These are phyloP conservation scores for Xestia ashworthii DNA, from an alignment of 2,888 invertebrate genomes.

Conservation along the genomic window DNA sequence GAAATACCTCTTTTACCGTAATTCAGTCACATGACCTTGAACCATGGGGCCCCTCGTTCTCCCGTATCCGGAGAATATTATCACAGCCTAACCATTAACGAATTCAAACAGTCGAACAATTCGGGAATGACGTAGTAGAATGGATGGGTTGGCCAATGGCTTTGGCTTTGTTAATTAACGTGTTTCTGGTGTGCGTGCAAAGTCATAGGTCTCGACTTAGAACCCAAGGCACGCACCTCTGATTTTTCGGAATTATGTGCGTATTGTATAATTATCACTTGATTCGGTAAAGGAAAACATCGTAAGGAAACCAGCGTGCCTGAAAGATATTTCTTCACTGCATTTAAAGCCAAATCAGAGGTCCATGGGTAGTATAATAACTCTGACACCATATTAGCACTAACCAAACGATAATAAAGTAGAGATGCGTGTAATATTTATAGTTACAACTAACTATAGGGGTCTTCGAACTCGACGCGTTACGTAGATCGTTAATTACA, in stretches of 20 bases:
- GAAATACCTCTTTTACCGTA: background rate
- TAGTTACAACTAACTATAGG: background rate
- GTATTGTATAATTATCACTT: no score
- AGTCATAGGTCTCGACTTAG: no score
- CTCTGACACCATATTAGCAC: no score
- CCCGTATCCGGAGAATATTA: conserved; percentile 1
- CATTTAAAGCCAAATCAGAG: no score
- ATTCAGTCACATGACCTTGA: conserved; percentile 15
- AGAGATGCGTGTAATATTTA: background rate
- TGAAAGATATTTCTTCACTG: no score
- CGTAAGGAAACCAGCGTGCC: no score
- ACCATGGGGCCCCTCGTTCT: background rate
- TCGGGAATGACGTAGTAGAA: background rate
- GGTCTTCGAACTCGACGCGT: background rate
- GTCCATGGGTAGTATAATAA: no score
- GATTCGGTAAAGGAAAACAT: no score
- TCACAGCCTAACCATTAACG: background rate
- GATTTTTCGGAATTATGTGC: no score
- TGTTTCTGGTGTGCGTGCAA: background rate
- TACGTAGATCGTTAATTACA: background rate
- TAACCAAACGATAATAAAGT: no score
- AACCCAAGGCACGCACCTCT: no score
- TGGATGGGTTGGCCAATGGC: background rate
- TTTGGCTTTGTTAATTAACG: background rate
- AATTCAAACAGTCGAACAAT: background rate